Conservation (phyloP, 2,888 invertebrate genomes). For the Spisula subtruncata region DNA sequence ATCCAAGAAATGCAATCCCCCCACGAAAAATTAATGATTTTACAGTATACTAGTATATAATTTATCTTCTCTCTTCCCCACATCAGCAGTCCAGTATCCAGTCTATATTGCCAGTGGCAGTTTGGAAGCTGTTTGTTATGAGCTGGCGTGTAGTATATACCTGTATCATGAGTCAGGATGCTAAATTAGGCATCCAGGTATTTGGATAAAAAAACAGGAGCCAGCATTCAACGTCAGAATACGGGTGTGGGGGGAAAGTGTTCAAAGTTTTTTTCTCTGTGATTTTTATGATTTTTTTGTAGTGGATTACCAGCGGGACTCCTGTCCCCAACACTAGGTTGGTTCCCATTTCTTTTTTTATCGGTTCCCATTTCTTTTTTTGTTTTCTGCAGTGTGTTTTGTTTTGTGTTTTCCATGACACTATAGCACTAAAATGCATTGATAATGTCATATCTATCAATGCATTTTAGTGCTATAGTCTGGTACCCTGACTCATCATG, state of each 20-base stretch:
- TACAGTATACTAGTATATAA: too few species aligned
- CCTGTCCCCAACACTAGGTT: constrained; percentile 25
- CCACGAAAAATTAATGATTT: too few species aligned
- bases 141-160: constrained; percentile 22
- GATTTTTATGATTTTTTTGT: constrained; percentile 23
- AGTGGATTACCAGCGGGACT: constrained; percentile 23
- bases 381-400: not conserved
- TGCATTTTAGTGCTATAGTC: too few species aligned
- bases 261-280: constrained; percentile 5
- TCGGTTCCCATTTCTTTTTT: too few species aligned
- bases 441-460: too few species aligned
- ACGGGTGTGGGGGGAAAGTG: constrained; percentile 27
- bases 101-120: constrained; percentile 22
- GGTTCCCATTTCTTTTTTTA: constrained; percentile 21
- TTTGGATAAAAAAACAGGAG: constrained; percentile 22
- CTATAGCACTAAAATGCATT: too few species aligned
- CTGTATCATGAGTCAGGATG: constrained; percentile 17
- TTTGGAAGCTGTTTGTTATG: constrained; percentile 4
- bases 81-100: not conserved
- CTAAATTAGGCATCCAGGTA: constrained; percentile 31
- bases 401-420: too few species aligned
- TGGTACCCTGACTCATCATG: too few species aligned
- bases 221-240: not conserved
- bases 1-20: too few species aligned
- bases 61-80: too few species aligned